Evolutionary conservation across 2,797 vertebrate genomes (phyloP), one percentile per base, ranked within the genome.

Genomic region (Falco novaeseelandiae): DNA sequence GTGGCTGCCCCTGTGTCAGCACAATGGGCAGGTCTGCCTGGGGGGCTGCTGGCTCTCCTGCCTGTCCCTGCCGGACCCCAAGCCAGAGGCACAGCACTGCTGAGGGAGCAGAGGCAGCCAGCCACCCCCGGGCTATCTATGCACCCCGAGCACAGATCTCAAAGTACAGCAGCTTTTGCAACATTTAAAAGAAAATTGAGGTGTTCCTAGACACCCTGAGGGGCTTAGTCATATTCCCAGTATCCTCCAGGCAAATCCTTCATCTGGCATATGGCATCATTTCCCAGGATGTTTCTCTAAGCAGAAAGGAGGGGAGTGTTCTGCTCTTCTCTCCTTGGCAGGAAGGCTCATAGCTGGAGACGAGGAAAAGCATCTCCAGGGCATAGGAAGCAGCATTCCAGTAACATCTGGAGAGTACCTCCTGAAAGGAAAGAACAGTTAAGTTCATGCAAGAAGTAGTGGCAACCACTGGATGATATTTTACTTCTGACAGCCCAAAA

Each of bases 141-240:
- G 3, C 0, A 3, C 14, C 15, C 29, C 2, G 3, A 84, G 70
- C 6, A 22, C 36, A 55, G 51, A 32, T 83, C 70, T 85, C 32
- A 23, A 70, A 74, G 36, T 29, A 67, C 30, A 57, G 67, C 34
- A 74, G 55, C 49, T 92, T 92, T 73, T 63, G 61, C 54, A 65
- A 42, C 19, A n/a, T 69, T 61, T 44, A 23, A 74, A 93, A 77
- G 57, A 62, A 74, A 91, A 62, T 2, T 0, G 22, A 95, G 54
- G 82, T 88, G 82, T 90, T 92, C 91, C 91, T 86, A 95, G 95
- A 90, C 83, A 81, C 57, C 72, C 87, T 32, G 42, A 86, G 82
- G 84, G 57, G 46, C 17, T 92, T 87, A 83, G 54, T 87, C 84
- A 90, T 72, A 74, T 73, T 86, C 46, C 58, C 61, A 92, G 80